These are phyloP conservation scores for Eupithecia inturbata DNA, from an alignment of 2,888 invertebrate genomes.

Conservation along the genomic window DNA sequence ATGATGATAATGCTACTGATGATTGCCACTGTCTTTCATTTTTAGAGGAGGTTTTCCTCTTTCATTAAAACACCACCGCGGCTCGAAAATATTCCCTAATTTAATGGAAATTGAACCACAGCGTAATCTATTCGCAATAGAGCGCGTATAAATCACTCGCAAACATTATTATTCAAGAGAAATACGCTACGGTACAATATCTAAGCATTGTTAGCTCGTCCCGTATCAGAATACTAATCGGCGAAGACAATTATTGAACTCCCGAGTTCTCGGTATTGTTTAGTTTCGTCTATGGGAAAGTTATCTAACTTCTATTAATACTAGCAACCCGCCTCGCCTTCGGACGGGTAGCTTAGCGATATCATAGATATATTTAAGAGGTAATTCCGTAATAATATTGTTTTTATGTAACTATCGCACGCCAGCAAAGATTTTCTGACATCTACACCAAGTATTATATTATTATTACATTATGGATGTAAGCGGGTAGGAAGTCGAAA, in stretches of 20 bases:
- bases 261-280: constrained; percentile 11
- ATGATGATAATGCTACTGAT: no score
- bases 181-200: constrained; percentile 15
- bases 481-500: no score
- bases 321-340: background rate
- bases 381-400: no score
- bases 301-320: background rate
- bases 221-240: constrained; percentile 22
- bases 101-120: constrained; percentile 7
- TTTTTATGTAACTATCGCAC: no score
- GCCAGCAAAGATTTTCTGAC: no score
- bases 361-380: no score
- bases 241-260: constrained; percentile 15
- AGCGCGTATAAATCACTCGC: constrained; percentile 4
- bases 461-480: no score
- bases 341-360: background rate
- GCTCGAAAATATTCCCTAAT: background rate
- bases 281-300: background rate
- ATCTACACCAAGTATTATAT: no score
- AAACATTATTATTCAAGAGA: constrained; percentile 22
- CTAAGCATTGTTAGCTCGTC: constrained; percentile 19
- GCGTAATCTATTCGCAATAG: constrained; percentile 12
- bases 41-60: background rate
- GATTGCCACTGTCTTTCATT: background rate
- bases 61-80: background rate